A percentile compares a stretch with the other conserved stretches of the same genome.
Evolutionary conservation across 2,797 vertebrate genomes (phyloP).

Genomic region (Pseudomugil tenellus): DNA sequence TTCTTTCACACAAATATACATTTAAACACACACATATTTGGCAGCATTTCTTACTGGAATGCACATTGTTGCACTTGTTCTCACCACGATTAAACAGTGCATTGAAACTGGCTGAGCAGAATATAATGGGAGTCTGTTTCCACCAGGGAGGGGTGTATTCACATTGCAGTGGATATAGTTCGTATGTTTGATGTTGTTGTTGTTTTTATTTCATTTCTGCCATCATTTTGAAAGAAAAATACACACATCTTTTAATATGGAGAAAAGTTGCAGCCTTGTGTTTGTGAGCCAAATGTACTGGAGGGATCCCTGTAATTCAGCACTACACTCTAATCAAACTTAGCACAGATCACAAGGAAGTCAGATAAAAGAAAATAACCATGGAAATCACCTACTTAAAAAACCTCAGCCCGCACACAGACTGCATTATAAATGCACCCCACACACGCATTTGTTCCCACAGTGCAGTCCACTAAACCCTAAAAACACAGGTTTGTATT

Average conservation of each 20-base stretch:
- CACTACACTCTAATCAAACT: slow-evolving; percentile 57
- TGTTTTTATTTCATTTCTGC: background rate
- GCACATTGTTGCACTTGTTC: slow-evolving; percentile 47
- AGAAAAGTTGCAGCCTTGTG: slow-evolving; percentile 4
- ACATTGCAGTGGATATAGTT: background rate
- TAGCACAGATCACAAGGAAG: slow-evolving; percentile 56
- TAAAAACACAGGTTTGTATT: background rate
- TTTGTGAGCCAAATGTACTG: slow-evolving; percentile 16
- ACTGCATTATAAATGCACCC: slow-evolving; percentile 11
- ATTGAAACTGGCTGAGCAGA: slow-evolving; percentile 35
- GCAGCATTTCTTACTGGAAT: slow-evolving; percentile 44
- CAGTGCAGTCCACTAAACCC: background rate
- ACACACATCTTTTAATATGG: background rate
- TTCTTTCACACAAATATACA: slow-evolving; percentile 27
- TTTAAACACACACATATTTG: slow-evolving; percentile 24
- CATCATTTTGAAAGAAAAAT: background rate
- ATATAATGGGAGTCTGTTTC: slow-evolving; percentile 24
- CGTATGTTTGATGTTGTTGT: background rate
- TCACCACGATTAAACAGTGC: slow-evolving; percentile 57
- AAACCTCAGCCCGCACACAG: slow-evolving; percentile 44
- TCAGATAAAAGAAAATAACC: slow-evolving; percentile 56
- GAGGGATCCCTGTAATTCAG: slow-evolving; percentile 58
- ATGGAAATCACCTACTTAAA: slow-evolving; percentile 71
- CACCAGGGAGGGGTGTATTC: background rate
- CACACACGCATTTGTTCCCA: slow-evolving; percentile 20